Evolutionary conservation across 2,888 invertebrate species (phyloP).

Genomic region (Bugulina stolonifera): DNA sequence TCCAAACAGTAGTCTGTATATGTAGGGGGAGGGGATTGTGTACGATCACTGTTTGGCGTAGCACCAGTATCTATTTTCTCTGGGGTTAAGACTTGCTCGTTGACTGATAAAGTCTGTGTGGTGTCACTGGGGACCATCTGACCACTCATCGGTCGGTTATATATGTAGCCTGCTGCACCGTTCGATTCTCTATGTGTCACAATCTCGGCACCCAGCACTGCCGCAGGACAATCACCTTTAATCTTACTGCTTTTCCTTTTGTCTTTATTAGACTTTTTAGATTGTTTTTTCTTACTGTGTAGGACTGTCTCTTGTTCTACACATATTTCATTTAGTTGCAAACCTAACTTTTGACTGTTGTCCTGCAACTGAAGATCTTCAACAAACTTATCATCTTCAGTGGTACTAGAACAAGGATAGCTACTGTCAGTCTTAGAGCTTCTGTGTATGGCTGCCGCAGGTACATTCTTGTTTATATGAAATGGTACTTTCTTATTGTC

Average conservation of each 20-base stretch:
- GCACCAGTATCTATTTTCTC: not conserved
- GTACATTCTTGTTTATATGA: not conserved
- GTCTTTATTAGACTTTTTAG: not conserved
- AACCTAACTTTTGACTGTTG: no score
- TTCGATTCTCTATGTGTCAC: not conserved
- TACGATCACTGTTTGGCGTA: not conserved
- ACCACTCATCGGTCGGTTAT: not conserved
- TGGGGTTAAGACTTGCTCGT: not conserved
- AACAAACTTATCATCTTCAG: not conserved
- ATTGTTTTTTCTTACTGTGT: no score
- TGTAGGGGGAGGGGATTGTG: not conserved
- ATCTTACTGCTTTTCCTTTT: not conserved
- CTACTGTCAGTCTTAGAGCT: not conserved
- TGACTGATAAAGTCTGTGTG: not conserved
- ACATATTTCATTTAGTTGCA: not conserved
- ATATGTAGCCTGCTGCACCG: not conserved
- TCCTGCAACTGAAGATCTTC: not conserved
- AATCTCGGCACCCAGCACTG: not conserved
- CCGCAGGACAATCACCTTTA: no score
- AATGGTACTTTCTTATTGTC: constrained; percentile 18
- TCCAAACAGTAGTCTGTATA: not conserved
- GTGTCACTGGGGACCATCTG: not conserved
- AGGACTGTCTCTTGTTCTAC: no score
- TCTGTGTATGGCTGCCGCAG: not conserved
- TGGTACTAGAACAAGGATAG: not conserved